These are phyloP conservation scores for Malthinus seriepunctatus DNA, from an alignment of 2,888 invertebrate species.

Conservation along the genomic window DNA sequence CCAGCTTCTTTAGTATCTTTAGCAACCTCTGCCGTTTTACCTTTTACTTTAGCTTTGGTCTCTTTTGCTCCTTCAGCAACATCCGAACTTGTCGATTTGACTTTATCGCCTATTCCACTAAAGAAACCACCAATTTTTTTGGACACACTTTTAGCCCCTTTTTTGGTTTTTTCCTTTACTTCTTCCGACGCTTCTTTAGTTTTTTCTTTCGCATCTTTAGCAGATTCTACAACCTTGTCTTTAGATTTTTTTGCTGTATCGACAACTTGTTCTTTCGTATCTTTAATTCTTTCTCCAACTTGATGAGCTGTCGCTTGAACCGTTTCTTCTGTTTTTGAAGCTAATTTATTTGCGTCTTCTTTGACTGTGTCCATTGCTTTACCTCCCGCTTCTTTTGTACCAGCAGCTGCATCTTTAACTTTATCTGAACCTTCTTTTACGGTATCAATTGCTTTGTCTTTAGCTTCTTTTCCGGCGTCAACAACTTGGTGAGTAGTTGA, in stretches of 20 bases:
- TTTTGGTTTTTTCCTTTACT: not conserved
- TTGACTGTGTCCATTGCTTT: not conserved
- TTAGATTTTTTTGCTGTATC: slow-evolving; percentile 21
- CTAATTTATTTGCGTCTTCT: slow-evolving; percentile 10
- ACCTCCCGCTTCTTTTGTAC: slow-evolving; percentile 17
- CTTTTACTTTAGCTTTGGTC: not conserved
- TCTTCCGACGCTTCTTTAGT: slow-evolving; percentile 23
- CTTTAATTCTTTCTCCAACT: slow-evolving; percentile 14
- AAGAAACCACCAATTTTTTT: not conserved
- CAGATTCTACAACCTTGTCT: slow-evolving; percentile 36
- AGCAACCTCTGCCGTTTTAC: not conserved
- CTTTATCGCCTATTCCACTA: not conserved
- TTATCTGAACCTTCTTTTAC: slow-evolving; percentile 11
- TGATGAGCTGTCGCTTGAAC: slow-evolving; percentile 22
- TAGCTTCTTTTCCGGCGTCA: not conserved
- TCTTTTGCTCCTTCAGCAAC: not conserved
- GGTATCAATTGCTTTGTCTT: slow-evolving; percentile 16
- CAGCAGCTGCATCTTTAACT: slow-evolving; percentile 5
- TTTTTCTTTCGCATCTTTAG: slow-evolving; percentile 25
- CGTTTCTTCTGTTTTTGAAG: not conserved
- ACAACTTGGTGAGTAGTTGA: not conserved
- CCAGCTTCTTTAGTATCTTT: not conserved
- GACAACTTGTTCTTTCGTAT: slow-evolving; percentile 24
- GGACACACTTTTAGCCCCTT: not conserved
- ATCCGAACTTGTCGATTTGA: not conserved